phyloP scores from a whole-genome alignment of 2,888 invertebrate genomes.

The Eudemis profundana region DNA sequence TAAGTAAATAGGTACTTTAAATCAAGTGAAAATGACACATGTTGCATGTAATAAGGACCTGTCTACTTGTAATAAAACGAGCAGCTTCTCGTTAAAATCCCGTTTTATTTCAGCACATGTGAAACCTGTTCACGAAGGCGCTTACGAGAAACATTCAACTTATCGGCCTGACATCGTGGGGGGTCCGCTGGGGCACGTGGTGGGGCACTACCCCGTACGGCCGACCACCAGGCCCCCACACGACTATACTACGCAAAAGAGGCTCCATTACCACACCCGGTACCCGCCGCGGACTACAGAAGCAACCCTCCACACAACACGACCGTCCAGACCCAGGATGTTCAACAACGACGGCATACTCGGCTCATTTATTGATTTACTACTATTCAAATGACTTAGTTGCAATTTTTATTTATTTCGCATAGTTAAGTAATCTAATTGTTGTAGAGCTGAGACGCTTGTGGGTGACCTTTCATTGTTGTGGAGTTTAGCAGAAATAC shows the following conservation, averaged over 20 bases:
- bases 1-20: too few relatives aligned
- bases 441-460: constrained; percentile 24
- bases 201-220: constrained; percentile 64
- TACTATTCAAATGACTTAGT: constrained; percentile 51
- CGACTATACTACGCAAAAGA: constrained; percentile 30
- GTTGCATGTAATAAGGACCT: not conserved
- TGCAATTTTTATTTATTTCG: constrained; percentile 24
- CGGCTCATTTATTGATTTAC: constrained; percentile 74
- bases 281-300: constrained; percentile 36
- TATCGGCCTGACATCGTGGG: constrained; percentile 72
- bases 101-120: constrained; percentile 62
- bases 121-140: constrained; percentile 74
- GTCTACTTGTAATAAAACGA: not conserved
- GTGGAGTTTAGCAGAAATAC: constrained; percentile 51
- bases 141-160: constrained; percentile 54
- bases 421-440: constrained; percentile 13
- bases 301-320: constrained; percentile 9
- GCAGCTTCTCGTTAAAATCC: not conserved
- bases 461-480: constrained; percentile 47
- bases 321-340: constrained; percentile 55
- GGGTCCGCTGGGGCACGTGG: constrained; percentile 64
- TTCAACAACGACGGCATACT: constrained; percentile 59
- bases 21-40: not conserved
- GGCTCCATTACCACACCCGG: constrained; percentile 10
- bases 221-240: constrained; percentile 52